phyloP scores from a whole-genome alignment of 2,888 invertebrate genomes.

The Eilema caniola region DNA sequence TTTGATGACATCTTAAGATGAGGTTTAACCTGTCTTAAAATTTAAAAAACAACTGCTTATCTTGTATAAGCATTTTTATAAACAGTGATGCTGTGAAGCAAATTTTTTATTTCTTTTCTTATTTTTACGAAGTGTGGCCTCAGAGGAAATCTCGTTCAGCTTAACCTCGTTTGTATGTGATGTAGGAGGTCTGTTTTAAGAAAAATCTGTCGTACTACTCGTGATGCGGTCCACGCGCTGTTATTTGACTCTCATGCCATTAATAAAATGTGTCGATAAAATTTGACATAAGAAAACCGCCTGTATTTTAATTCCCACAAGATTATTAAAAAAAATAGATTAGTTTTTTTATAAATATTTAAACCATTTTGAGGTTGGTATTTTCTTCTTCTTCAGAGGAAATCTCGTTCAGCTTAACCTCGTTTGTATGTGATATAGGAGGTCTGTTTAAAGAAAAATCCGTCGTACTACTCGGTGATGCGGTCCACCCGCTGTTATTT shows the following conservation, averaged over 20 bases:
- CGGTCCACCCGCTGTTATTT: neutral
- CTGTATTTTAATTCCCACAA: no score
- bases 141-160: constrained; percentile 8
- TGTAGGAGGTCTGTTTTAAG: neutral
- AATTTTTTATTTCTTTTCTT: no score
- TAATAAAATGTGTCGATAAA: no score
- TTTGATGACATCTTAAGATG: no score
- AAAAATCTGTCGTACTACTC: neutral
- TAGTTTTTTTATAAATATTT: no score
- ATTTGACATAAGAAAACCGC: no score
- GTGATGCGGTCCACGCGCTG: neutral
- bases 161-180: constrained; percentile 6
- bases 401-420: constrained; percentile 5
- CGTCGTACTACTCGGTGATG: neutral
- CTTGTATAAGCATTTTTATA: neutral
- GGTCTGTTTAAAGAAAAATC: neutral
- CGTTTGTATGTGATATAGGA: constrained; percentile 1
- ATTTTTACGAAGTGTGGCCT: neutral
- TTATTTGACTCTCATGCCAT: neutral
- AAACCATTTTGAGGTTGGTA: no score
- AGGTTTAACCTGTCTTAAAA: neutral
- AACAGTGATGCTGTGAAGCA: neutral
- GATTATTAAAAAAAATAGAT: no score
- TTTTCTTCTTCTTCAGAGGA: constrained; percentile 5
- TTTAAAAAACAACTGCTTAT: neutral